phyloP scores from a whole-genome alignment of 2,113 vertebrate species.

The Tyto alba region DNA sequence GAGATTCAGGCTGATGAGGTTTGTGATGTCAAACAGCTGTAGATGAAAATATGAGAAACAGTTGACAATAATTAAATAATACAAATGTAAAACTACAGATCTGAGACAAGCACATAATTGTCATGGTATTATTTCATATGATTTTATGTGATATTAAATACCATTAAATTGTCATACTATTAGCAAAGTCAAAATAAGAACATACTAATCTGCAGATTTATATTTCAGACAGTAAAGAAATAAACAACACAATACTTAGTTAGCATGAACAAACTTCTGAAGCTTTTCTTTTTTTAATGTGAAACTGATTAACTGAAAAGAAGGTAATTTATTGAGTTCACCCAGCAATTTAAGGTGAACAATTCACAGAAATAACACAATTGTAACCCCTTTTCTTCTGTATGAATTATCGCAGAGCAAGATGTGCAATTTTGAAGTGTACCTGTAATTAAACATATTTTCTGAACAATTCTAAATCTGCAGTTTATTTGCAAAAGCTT shows the following conservation, averaged over 20 bases:
- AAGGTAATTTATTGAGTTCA: not conserved
- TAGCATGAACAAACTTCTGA: not conserved
- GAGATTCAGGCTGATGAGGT: not conserved
- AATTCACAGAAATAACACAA: not conserved
- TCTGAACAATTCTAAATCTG: constrained; percentile 5
- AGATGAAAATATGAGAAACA: constrained; percentile 16
- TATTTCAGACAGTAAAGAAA: constrained; percentile 20
- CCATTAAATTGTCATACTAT: not conserved
- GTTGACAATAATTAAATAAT: constrained; percentile 19
- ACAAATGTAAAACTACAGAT: constrained; percentile 18
- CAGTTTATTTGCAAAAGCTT: constrained; percentile 44
- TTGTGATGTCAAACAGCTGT: constrained; percentile 36
- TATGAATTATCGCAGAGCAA: not conserved
- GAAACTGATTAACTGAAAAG: not conserved
- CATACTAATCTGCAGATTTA: not conserved
- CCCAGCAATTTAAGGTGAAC: not conserved
- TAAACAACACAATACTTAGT: not conserved
- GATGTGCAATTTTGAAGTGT: not conserved
- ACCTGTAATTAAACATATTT: constrained; percentile 24
- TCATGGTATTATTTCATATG: not conserved
- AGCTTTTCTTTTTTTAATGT: not conserved
- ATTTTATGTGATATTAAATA: constrained; percentile 30
- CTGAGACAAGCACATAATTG: constrained; percentile 13
- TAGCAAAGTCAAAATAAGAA: constrained; percentile 1
- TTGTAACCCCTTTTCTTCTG: not conserved